A percentile compares a stretch with the other conserved stretches of the same genome.
Evolutionary conservation across 2,888 invertebrate species (phyloP).

Genomic region (Eumerus sabulonum): DNA sequence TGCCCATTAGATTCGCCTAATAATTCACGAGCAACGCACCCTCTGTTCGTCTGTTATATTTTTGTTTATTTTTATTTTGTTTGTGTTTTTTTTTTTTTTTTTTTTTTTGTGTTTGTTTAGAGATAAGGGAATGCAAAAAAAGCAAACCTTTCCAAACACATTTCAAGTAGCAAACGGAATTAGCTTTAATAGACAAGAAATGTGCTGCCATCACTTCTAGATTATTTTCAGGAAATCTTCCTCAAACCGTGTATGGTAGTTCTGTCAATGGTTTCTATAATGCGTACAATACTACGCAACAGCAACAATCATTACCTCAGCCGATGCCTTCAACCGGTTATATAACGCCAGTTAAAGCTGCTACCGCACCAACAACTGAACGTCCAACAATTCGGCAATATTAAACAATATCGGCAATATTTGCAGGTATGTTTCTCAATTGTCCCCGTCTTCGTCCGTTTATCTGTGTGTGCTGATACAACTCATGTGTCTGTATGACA

Average conservation of each 20-base stretch:
- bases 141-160: too few species aligned
- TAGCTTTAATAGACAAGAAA: too few species aligned
- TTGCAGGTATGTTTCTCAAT: conserved; percentile 55
- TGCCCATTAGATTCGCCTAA: conserved; percentile 18
- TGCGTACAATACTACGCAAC: conserved; percentile 60
- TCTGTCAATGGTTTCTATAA: conserved; percentile 59
- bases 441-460: conserved; percentile 36
- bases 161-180: too few species aligned
- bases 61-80: conserved; percentile 9
- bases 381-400: conserved; percentile 63
- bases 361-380: conserved; percentile 34
- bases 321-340: conserved; percentile 29
- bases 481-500: too few species aligned
- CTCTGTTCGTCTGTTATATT: background rate
- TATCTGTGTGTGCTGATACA: conserved; percentile 10
- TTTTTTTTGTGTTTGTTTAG: too few species aligned
- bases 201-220: conserved; percentile 33
- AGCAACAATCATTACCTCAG: conserved; percentile 34
- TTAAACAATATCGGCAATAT: conserved; percentile 30
- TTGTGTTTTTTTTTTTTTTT: too few species aligned
- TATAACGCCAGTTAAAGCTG: conserved; percentile 44
- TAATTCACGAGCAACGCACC: conserved; percentile 7
- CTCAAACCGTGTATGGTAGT: conserved; percentile 56
- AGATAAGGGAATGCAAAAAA: too few species aligned
- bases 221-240: conserved; percentile 59